Conservation (phyloP, 2,888 invertebrate genomes). For the Boloria selene region DNA sequence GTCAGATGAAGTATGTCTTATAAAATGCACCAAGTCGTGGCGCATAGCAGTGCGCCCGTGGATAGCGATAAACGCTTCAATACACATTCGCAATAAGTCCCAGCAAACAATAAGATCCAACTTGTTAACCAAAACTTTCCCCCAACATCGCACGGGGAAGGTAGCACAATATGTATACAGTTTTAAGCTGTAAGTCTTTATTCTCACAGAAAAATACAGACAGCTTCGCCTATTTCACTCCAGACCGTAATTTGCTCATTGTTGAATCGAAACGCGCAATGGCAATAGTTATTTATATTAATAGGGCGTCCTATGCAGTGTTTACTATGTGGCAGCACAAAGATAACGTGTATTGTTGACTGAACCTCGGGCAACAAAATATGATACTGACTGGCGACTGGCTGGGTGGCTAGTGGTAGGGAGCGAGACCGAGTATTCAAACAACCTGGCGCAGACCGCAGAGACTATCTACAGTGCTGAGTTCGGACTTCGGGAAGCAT, state of each 20-base stretch:
- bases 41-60: constrained; percentile 89
- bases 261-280: constrained; percentile 46
- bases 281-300: constrained; percentile 42
- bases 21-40: constrained; percentile 87
- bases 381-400: constrained; percentile 9
- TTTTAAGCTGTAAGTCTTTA: constrained; percentile 51
- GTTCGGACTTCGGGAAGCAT: constrained; percentile 69
- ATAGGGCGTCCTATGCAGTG: constrained; percentile 39
- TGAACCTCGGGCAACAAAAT: constrained; percentile 60
- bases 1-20: constrained; percentile 90
- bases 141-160: constrained; percentile 74
- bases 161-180: constrained; percentile 67
- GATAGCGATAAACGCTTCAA: constrained; percentile 80
- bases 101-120: constrained; percentile 65
- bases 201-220: background rate
- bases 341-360: constrained; percentile 57
- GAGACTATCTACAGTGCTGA: constrained; percentile 48
- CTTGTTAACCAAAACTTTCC: constrained; percentile 69
- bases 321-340: constrained; percentile 53
- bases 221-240: constrained; percentile 66
- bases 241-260: constrained; percentile 76
- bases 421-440: constrained; percentile 33
- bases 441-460: constrained; percentile 36
- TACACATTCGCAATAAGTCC: constrained; percentile 81
- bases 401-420: constrained; percentile 10